A percentile compares a stretch with the other conserved stretches of the same genome.
Conservation (phyloP, 2,797 vertebrate species). For the Pipistrellus kuhlii region DNA sequence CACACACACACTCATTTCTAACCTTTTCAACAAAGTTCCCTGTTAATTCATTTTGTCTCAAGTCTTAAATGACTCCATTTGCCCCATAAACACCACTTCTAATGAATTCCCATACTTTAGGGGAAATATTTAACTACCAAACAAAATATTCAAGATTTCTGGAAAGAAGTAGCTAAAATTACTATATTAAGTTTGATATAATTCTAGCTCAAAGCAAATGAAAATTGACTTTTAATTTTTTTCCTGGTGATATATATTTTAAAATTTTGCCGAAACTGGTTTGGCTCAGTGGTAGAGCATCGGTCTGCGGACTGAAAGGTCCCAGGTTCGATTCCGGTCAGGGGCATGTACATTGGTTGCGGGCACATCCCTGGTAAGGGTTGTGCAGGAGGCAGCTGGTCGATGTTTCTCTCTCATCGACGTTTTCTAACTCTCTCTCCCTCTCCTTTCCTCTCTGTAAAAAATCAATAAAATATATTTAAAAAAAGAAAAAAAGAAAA, state of each 20-base stretch:
- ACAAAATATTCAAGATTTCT: conserved; percentile 36
- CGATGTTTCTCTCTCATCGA: no score
- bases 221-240: not conserved
- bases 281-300: no score
- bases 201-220: not conserved
- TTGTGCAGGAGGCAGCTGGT: no score
- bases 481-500: no score
- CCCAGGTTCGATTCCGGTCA: no score
- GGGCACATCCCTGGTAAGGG: no score
- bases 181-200: not conserved
- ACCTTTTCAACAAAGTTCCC: conserved; percentile 1
- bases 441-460: no score
- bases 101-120: not conserved
- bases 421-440: no score
- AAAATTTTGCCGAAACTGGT: not conserved
- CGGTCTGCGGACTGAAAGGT: no score
- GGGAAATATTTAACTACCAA: conserved; percentile 38
- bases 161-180: not conserved
- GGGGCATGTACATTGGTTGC: no score
- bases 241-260: not conserved
- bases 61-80: not conserved
- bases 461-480: not conserved
- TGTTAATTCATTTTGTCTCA: not conserved
- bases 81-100: not conserved
- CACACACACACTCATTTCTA: not conserved